A percentile compares a stretch with the other conserved stretches of the same genome.
Conservation (phyloP, 2,888 invertebrate species). For the Melieria crassipennis region DNA sequence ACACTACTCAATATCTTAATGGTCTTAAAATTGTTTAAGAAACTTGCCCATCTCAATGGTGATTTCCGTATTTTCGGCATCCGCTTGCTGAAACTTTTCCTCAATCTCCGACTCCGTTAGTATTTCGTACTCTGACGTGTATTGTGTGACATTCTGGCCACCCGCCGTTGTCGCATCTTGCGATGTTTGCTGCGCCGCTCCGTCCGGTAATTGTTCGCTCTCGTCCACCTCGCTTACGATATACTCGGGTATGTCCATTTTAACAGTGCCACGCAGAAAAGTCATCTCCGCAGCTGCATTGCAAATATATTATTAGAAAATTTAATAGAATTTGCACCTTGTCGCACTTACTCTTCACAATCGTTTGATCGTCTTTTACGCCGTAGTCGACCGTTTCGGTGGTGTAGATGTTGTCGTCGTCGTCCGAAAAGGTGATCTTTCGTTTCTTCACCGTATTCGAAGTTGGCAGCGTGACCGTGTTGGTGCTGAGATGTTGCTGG, state of each 20-base stretch:
- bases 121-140: constrained; percentile 65
- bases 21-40: too few relatives aligned
- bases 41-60: constrained; percentile 62
- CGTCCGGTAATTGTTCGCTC: constrained; percentile 55
- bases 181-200: constrained; percentile 59
- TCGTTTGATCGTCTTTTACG: constrained; percentile 59
- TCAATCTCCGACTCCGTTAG: constrained; percentile 65
- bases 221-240: constrained; percentile 66
- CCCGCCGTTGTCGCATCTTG: constrained; percentile 56
- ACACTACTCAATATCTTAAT: too few relatives aligned
- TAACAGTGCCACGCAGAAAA: constrained; percentile 66
- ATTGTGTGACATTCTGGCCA: constrained; percentile 61
- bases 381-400: constrained; percentile 63
- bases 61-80: constrained; percentile 61
- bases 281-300: constrained; percentile 64
- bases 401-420: constrained; percentile 64
- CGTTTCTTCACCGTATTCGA: constrained; percentile 55
- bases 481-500: constrained; percentile 49
- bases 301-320: neutral
- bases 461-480: constrained; percentile 52
- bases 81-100: constrained; percentile 58
- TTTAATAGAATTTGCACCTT: neutral
- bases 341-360: constrained; percentile 58
- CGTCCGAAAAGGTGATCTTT: constrained; percentile 64
- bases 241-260: constrained; percentile 71